Conservation (phyloP, 2,888 invertebrate species). For the Apodemia duryi region DNA sequence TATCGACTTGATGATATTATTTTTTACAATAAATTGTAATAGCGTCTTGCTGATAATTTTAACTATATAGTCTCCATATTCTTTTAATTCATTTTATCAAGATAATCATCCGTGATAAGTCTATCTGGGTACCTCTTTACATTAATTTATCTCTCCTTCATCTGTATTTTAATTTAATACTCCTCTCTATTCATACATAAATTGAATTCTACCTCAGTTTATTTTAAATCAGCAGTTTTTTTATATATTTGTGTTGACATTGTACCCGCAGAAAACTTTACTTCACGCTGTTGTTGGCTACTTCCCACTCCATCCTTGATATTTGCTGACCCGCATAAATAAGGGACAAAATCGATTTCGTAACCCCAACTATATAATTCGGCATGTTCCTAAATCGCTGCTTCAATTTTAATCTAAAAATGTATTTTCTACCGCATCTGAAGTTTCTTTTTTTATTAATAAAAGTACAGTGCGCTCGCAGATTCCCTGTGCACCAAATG, state of each 20-base stretch:
- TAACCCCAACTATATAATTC: slow-evolving; percentile 47
- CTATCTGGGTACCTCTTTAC: no score
- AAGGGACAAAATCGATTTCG: slow-evolving; percentile 45
- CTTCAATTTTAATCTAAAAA: slow-evolving; percentile 39
- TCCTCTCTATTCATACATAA: background rate
- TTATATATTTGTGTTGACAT: slow-evolving; percentile 56
- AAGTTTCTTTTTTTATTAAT: background rate
- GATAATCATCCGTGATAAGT: no score
- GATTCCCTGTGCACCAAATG: background rate
- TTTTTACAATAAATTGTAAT: no score
- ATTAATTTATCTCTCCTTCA: no score
- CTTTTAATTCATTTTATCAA: no score
- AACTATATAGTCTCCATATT: no score
- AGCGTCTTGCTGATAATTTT: no score
- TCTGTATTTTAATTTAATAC: background rate
- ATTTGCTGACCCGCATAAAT: slow-evolving; percentile 72
- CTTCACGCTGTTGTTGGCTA: slow-evolving; percentile 49
- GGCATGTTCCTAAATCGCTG: slow-evolving; percentile 35
- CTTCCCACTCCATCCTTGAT: slow-evolving; percentile 57
- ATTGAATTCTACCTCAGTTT: slow-evolving; percentile 16
- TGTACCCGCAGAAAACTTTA: slow-evolving; percentile 68
- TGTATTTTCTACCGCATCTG: slow-evolving; percentile 3
- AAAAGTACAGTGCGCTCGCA: no score
- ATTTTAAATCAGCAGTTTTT: slow-evolving; percentile 12
- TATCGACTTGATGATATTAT: no score